phyloP scores from a whole-genome alignment of 2,113 vertebrate genomes.

The Origma solitaria region DNA sequence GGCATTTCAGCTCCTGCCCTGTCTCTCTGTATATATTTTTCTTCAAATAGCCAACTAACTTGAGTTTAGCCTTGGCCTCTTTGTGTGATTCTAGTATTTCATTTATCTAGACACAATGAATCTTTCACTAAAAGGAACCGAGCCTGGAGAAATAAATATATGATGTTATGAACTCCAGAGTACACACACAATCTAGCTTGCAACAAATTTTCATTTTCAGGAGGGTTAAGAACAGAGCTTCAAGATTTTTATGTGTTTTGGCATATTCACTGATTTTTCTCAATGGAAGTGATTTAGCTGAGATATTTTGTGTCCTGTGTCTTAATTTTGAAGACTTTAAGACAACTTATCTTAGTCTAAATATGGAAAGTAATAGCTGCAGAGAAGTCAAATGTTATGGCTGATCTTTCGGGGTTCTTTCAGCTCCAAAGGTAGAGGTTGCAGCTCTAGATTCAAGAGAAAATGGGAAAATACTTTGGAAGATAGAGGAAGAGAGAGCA shows the following conservation, averaged over 20 bases:
- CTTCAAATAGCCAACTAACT: background rate
- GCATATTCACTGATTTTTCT: background rate
- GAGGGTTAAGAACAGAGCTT: background rate
- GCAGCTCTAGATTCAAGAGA: background rate
- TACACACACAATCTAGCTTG: background rate
- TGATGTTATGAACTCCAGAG: background rate
- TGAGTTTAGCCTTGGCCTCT: background rate
- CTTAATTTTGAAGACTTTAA: slow-evolving; percentile 18
- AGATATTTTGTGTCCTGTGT: background rate
- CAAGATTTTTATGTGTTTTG: background rate
- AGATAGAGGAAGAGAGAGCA: background rate
- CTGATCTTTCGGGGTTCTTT: background rate
- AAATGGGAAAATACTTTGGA: background rate
- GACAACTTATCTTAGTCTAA: background rate
- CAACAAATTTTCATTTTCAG: background rate
- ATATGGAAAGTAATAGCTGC: slow-evolving; percentile 6
- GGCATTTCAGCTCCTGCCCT: background rate
- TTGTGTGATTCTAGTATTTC: background rate
- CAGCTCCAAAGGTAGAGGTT: background rate
- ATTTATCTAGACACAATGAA: background rate
- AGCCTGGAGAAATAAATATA: background rate
- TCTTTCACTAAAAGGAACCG: background rate
- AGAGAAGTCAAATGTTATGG: slow-evolving; percentile 38
- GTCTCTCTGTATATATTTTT: background rate
- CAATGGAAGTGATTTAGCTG: background rate